A percentile compares a stretch with the other conserved stretches of the same genome.
Evolutionary conservation across 1,140 invertebrate species (phyloP).

Genomic region (Chrysopa pallens): DNA sequence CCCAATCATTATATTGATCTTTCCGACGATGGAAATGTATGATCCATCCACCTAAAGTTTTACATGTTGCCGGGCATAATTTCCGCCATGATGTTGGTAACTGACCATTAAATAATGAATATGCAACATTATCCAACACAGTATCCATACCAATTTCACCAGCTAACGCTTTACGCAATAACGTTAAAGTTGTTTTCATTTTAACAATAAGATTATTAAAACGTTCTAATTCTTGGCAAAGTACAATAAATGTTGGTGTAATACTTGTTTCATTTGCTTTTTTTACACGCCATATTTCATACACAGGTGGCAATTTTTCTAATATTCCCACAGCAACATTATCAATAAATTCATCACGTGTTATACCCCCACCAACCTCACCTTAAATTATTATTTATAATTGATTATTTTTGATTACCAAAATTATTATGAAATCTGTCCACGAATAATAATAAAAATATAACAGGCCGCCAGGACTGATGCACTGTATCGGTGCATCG

Average conservation of each 20-base stretch:
- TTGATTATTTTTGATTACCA: too few relatives aligned
- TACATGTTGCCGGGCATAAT: slow-evolving; percentile 68
- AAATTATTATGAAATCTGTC: too few relatives aligned
- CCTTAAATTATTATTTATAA: slow-evolving; percentile 14
- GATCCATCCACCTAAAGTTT: slow-evolving; percentile 72
- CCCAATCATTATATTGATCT: slow-evolving; percentile 59
- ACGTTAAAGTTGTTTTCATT: slow-evolving; percentile 49
- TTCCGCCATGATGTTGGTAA: slow-evolving; percentile 65
- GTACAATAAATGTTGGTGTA: slow-evolving; percentile 63
- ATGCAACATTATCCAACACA: slow-evolving; percentile 61
- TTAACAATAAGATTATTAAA: slow-evolving; percentile 62
- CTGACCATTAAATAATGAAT: slow-evolving; percentile 64
- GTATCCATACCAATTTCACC: slow-evolving; percentile 84
- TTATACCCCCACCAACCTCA: slow-evolving; percentile 34
- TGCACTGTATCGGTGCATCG: too few relatives aligned
- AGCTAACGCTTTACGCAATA: slow-evolving; percentile 51
- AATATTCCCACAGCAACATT: slow-evolving; percentile 57
- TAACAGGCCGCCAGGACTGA: too few relatives aligned
- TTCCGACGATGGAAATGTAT: slow-evolving; percentile 58
- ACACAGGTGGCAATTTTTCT: slow-evolving; percentile 50
- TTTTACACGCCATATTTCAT: slow-evolving; percentile 59
- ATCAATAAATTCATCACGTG: slow-evolving; percentile 66
- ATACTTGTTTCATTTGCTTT: slow-evolving; percentile 57
- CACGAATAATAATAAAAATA: too few relatives aligned
- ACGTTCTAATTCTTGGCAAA: slow-evolving; percentile 75